Evolutionary conservation across 2,797 vertebrate genomes (phyloP).

Genomic region (Cyprinodon diabolis): DNA sequence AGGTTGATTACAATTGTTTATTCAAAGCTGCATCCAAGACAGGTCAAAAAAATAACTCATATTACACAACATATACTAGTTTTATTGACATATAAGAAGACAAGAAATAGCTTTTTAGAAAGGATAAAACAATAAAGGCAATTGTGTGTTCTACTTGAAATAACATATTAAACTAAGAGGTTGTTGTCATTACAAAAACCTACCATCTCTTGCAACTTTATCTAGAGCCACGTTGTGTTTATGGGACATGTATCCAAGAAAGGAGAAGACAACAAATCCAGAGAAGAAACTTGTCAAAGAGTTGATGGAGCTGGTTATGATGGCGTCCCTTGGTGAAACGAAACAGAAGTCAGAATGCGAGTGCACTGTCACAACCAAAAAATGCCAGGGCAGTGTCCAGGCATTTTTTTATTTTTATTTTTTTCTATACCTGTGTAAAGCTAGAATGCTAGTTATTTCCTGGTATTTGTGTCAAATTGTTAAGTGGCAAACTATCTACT

Average conservation of each 20-base stretch:
- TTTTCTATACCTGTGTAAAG: no score
- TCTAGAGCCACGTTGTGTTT: slow-evolving; percentile 89
- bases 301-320: slow-evolving; percentile 93
- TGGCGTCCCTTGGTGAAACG: slow-evolving; percentile 83
- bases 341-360: background rate
- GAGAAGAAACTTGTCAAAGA: slow-evolving; percentile 94
- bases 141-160: background rate
- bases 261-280: slow-evolving; percentile 93
- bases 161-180: background rate
- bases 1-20: background rate
- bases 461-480: slow-evolving; percentile 5
- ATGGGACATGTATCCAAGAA: slow-evolving; percentile 91
- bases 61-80: background rate
- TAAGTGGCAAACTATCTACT: background rate
- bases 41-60: background rate
- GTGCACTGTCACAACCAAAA: slow-evolving; percentile 10
- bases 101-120: background rate
- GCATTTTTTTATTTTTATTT: background rate
- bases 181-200: slow-evolving; percentile 25
- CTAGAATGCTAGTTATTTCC: background rate
- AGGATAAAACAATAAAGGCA: background rate
- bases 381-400: background rate
- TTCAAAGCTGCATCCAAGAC: background rate
- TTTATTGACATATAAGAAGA: background rate
- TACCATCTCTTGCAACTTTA: slow-evolving; percentile 90